Base-by-base conservation (phyloP, 2,113 vertebrate species). In the Phyllopteryx taeniolatus region DNA sequence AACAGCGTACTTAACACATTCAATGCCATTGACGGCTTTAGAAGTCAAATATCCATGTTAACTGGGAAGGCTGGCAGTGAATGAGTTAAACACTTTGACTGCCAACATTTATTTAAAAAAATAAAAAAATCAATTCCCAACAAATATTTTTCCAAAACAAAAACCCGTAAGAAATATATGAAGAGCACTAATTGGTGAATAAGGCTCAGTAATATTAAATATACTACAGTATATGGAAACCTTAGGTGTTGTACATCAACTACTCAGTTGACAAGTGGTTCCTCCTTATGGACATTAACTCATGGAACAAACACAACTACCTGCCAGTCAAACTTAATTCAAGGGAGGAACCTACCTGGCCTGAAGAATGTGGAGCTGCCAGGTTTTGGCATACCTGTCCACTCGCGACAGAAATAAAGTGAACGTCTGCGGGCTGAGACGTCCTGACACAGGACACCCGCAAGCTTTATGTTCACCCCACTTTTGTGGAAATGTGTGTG, bases 321-420 rank as follows among this genome's bases (percentile, higher is more conserved):
- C 87, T 86, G 86, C 73, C 89, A 90, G 67, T 89, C 90, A 88
- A 84, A 79, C 62, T 15, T 79, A 71, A 77, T 80, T 87, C 64
- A 81, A 82, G 39, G 68, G 79, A 80, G 68, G 77, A 75, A 72
- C 8, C 39, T 72, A 39, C 77, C 66, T 79, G 44, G 83, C 87
- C 86, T 79, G 75, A 66, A 88, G 87, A 79, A 20, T 61, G 46
- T 74, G 71, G 59, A 73, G 83, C 74, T 76, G 63, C 65, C 72
- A 19, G 51, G 53, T 75, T 81, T 75, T 44, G 3, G 72, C 81
- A 65, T 83, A 85, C 76, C 78, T 86, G 79, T 79, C 86, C 71
- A 71, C 9, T 66, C 20, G 39, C 78, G 84, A 85, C 72, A 73
- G 73, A 84, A 87, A 82, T 85, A 77, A 86, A 86, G 81, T 78